A percentile compares a stretch with the other conserved stretches of the same genome.
These are phyloP conservation scores for Oceanites oceanicus DNA, from an alignment of 2,113 vertebrate species.

Conservation along the genomic window DNA sequence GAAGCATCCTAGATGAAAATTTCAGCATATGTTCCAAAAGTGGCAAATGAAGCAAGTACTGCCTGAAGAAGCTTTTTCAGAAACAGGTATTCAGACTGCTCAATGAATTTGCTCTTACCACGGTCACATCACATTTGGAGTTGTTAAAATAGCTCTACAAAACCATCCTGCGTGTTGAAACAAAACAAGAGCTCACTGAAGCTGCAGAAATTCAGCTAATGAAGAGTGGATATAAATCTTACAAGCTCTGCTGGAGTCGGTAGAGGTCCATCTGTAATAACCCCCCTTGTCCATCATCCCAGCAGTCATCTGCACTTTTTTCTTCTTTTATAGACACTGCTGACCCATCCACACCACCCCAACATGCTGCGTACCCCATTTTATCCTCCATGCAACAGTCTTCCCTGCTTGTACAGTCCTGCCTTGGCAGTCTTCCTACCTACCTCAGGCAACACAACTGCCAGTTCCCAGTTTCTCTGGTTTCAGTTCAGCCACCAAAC, in stretches of 20 bases:
- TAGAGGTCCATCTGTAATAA: background rate
- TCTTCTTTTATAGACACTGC: background rate
- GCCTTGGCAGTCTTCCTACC: background rate
- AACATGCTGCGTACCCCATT: background rate
- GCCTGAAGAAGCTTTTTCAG: background rate
- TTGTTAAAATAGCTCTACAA: background rate
- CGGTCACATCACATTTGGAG: background rate
- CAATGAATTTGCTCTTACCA: background rate
- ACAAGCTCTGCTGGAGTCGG: background rate
- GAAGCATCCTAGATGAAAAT: background rate
- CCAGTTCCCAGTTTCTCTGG: background rate
- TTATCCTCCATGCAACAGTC: background rate
- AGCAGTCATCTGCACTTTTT: background rate
- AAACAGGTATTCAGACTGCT: background rate
- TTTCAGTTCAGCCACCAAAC: background rate
- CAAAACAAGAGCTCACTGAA: background rate
- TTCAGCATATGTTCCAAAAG: background rate
- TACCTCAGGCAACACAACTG: background rate
- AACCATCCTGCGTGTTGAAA: background rate
- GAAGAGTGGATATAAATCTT: background rate
- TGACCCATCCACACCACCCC: background rate
- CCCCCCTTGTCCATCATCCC: background rate
- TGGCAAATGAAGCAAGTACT: background rate
- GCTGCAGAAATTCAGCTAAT: background rate
- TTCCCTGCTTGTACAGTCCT: background rate